Base-by-base conservation (phyloP, 2,888 invertebrate genomes). In the Phasia obesa region DNA sequence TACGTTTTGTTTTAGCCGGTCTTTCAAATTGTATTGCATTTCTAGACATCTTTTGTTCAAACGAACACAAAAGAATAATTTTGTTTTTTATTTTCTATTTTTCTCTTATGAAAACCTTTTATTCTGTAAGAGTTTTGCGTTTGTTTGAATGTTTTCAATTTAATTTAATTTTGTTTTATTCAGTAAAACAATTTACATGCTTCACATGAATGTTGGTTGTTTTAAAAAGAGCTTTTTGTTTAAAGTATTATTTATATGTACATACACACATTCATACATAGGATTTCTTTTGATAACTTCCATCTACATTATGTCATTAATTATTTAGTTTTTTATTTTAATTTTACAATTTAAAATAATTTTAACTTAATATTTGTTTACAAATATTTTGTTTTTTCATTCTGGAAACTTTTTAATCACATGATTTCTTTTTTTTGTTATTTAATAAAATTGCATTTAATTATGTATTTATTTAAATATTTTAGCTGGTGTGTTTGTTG, bases 1-100 rank as follows among this genome's bases (percentile, higher is more conserved):
- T 90, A 86, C 88, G 88, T 86, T 89, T 88, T 84, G 88, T 87
- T 87, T 88, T 89, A 80, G 87, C 86, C 83, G 83, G 83, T 67
- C 67, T 76, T 51, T 83, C 79, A 57, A 65, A 83, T 49, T 62
- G 44, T 74, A 51, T 74, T 53, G 59, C 73, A 67, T 67, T 73
- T 67, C 65, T 80, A 62, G 79, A 80, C 79, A 80, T 80, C 51
- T 74, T 79, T 74, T 80, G 59, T 44, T 67, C 0, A 11, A 31
- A 27, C 23, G 1, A 73, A 60, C n/a, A 60, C 67, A 80, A 73
- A 44, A 60, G 59, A 53, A 27, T 44, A 44, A 11, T 27, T 62
- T 47, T n/a, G n/a, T 62, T 70, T 57, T 49, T 55, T 27, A 42
- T 55, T 55, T 47, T 53, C 15, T 60, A 13, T 4, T n/a, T 70